A percentile compares a stretch with the other conserved stretches of the same genome.
phyloP scores from a whole-genome alignment of 2,113 vertebrate genomes.

The Noctilio leporinus region DNA sequence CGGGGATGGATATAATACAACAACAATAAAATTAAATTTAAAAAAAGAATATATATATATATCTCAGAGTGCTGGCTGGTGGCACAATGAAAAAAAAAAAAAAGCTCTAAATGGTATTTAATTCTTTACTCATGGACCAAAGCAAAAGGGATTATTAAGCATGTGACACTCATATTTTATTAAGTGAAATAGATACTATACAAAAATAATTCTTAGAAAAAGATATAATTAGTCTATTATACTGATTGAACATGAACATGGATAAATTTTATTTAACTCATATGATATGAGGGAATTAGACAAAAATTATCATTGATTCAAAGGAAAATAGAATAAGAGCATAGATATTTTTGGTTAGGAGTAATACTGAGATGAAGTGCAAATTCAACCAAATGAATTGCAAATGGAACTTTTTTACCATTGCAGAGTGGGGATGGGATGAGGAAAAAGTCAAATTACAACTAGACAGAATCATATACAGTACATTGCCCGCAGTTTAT shows the following conservation, averaged over 20 bases:
- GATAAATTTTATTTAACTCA: neutral
- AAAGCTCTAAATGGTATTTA: neutral
- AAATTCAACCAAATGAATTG: neutral
- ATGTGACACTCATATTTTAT: neutral
- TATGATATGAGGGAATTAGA: neutral
- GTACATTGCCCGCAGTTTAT: neutral
- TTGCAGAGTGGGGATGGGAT: rapidly evolving
- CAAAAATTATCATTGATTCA: neutral
- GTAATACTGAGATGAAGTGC: neutral
- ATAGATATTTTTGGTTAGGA: neutral
- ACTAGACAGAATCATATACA: neutral
- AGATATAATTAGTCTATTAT: neutral
- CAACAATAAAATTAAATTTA: too few species aligned
- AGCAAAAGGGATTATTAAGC: neutral
- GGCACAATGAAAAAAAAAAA: too few species aligned
- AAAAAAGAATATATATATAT: too few species aligned
- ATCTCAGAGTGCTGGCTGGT: too few species aligned
- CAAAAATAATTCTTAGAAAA: neutral
- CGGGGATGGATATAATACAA: too few species aligned
- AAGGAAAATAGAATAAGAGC: neutral
- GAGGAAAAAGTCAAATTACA: neutral
- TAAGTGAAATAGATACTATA: neutral
- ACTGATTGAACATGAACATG: neutral
- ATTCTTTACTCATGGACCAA: neutral
- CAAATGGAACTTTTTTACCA: neutral